Evolutionary conservation across 2,888 invertebrate genomes (phyloP).

Genomic region (Heliconius ismenius): DNA sequence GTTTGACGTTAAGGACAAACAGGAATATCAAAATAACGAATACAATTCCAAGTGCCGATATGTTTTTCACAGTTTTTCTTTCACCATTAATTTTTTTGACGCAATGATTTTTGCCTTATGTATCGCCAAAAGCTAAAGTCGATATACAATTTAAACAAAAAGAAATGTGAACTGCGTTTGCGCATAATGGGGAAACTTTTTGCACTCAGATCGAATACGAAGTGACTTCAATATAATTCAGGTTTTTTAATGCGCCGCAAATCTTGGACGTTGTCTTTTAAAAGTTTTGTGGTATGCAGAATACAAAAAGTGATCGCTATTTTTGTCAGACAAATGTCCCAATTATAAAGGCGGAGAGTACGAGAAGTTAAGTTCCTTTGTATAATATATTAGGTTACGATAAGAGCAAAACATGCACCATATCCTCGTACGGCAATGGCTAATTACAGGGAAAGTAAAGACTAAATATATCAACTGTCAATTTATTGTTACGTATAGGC

Average conservation of each 20-base stretch:
- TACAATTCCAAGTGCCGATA: slow-evolving; percentile 53
- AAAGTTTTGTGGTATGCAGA: slow-evolving; percentile 35
- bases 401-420: slow-evolving; percentile 23
- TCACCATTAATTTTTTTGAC: slow-evolving; percentile 59
- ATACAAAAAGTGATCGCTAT: slow-evolving; percentile 39
- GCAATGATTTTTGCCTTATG: slow-evolving; percentile 63
- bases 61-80: slow-evolving; percentile 68
- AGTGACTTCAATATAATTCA: slow-evolving; percentile 68
- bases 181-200: slow-evolving; percentile 77
- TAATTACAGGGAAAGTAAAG: slow-evolving; percentile 25
- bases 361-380: slow-evolving; percentile 21
- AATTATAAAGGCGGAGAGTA: slow-evolving; percentile 37
- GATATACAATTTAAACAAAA: slow-evolving; percentile 70
- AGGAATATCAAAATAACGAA: slow-evolving; percentile 68
- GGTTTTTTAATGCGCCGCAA: slow-evolving; percentile 58
- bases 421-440: slow-evolving; percentile 20
- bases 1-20: slow-evolving; percentile 70
- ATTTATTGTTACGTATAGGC: slow-evolving; percentile 17
- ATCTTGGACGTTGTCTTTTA: slow-evolving; percentile 41
- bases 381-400: slow-evolving; percentile 26
- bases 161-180: slow-evolving; percentile 58
- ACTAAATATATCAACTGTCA: slow-evolving; percentile 23
- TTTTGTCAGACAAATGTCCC: slow-evolving; percentile 42
- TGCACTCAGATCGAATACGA: slow-evolving; percentile 71
- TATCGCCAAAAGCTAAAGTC: slow-evolving; percentile 61